Conservation (phyloP, 2,888 invertebrate species). For the Vesta saturnalis region DNA sequence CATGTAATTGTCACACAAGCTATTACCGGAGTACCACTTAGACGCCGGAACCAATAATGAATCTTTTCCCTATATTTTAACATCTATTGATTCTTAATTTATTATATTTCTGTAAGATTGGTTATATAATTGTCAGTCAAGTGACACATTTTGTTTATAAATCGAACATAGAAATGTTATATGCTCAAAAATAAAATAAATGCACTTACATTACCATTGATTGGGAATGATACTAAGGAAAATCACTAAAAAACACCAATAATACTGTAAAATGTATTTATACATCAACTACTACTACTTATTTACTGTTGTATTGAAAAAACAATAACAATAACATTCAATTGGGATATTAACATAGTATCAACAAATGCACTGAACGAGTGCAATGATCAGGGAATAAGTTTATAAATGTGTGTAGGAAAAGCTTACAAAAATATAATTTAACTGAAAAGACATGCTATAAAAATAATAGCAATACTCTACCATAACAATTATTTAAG, state of each 20-base stretch:
- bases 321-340: slow-evolving; percentile 39
- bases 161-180: no score
- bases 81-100: no score
- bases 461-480: slow-evolving; percentile 41
- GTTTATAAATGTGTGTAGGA: slow-evolving; percentile 37
- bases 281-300: slow-evolving; percentile 35
- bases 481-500: slow-evolving; percentile 42
- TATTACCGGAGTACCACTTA: no score
- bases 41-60: no score
- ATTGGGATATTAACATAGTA: slow-evolving; percentile 34
- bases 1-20: no score
- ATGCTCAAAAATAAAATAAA: no score
- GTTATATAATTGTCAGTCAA: no score
- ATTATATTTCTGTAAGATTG: no score
- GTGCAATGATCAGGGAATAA: slow-evolving; percentile 30
- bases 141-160: no score
- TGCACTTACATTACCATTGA: no score
- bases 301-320: slow-evolving; percentile 34
- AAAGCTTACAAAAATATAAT: slow-evolving; percentile 46
- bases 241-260: background rate
- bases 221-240: no score
- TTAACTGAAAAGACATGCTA: slow-evolving; percentile 40
- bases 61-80: no score
- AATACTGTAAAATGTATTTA: slow-evolving; percentile 33
- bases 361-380: slow-evolving; percentile 38